A percentile compares a stretch with the other conserved stretches of the same genome.
phyloP scores from a whole-genome alignment of 2,888 invertebrate species.

The Microctonus aethiopoides region DNA sequence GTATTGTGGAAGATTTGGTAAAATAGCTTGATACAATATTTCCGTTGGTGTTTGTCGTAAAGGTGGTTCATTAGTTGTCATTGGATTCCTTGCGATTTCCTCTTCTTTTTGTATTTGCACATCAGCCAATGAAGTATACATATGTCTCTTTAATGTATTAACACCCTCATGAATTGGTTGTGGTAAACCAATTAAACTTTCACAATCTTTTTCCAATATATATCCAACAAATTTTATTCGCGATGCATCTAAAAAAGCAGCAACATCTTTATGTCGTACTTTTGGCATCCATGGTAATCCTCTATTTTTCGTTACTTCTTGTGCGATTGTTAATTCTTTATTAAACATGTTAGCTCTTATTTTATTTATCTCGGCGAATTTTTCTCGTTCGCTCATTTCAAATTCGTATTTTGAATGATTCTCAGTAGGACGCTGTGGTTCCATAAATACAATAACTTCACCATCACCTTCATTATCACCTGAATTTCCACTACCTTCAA shows the following conservation, averaged over 20 bases:
- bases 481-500: conserved; percentile 73
- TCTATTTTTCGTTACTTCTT: conserved; percentile 63
- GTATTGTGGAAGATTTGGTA: conserved; percentile 96
- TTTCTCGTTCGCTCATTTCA: too few species aligned
- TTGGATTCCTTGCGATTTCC: conserved; percentile 89
- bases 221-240: conserved; percentile 97
- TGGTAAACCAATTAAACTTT: conserved; percentile 93
- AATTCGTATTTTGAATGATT: too few species aligned
- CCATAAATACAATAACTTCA: conserved; percentile 63
- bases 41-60: conserved; percentile 87
- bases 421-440: conserved; percentile 47
- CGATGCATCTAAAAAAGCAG: conserved; percentile 90
- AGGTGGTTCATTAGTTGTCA: conserved; percentile 85
- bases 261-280: conserved; percentile 93
- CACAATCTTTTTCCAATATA: conserved; percentile 85
- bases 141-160: conserved; percentile 87
- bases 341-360: too few species aligned
- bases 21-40: conserved; percentile 91
- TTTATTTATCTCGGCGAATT: too few species aligned
- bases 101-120: conserved; percentile 91
- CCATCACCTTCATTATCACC: conserved; percentile 69
- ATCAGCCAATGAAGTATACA: conserved; percentile 94
- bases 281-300: conserved; percentile 96
- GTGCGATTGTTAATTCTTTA: too few species aligned
- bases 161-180: conserved; percentile 97